These are phyloP conservation scores for Cyrtodaria siliqua DNA, from an alignment of 2,888 invertebrate genomes.

Conservation along the genomic window DNA sequence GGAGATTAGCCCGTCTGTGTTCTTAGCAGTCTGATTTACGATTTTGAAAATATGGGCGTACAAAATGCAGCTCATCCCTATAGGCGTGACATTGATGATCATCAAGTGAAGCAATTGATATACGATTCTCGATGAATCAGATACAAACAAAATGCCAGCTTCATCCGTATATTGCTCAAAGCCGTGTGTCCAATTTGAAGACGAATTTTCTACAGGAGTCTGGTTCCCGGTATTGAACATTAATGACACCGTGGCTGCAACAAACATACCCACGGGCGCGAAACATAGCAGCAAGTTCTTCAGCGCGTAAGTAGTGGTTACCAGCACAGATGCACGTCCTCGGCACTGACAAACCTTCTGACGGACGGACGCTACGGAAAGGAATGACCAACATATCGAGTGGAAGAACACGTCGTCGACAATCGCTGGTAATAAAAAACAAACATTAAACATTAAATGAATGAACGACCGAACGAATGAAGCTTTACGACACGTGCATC, in stretches of 20 bases:
- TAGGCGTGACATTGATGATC: conserved; percentile 29
- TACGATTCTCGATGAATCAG: not conserved
- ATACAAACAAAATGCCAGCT: too few species aligned
- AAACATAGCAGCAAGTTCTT: conserved; percentile 29
- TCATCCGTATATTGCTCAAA: too few species aligned
- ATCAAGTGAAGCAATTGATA: conserved; percentile 32
- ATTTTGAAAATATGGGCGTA: conserved; percentile 33
- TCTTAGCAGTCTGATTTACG: conserved; percentile 32
- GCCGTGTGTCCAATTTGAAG: not conserved
- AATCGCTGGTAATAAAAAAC: conserved; percentile 26
- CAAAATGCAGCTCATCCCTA: conserved; percentile 15
- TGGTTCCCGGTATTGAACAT: conserved; percentile 2
- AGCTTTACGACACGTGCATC: too few species aligned
- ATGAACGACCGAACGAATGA: too few species aligned
- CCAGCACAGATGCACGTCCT: conserved; percentile 42
- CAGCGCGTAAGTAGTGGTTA: conserved; percentile 34
- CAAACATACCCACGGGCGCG: conserved; percentile 23
- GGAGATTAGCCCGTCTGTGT: conserved; percentile 20
- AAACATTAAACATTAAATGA: not conserved
- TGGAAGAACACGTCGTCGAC: conserved; percentile 40
- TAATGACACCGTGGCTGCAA: conserved; percentile 11
- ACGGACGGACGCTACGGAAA: conserved; percentile 46
- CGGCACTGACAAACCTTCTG: conserved; percentile 54
- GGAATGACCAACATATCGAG: conserved; percentile 44
- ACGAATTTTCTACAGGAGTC: not conserved